Conservation (phyloP, 35 echinoderm and acorn worm genomes). For the Ophiothrix spiculata region DNA sequence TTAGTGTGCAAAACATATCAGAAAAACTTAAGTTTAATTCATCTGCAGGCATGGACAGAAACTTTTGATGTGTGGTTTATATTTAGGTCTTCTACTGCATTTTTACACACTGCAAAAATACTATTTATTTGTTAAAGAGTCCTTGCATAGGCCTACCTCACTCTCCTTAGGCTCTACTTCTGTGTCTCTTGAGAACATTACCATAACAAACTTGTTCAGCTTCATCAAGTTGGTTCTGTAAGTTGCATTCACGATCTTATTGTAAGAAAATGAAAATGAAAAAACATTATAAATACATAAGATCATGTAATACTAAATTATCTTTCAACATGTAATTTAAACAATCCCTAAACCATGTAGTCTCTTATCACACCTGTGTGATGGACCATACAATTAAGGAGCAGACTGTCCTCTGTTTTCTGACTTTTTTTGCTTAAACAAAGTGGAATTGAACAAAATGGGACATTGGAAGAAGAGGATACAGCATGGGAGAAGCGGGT, state of each 20-base stretch:
- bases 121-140: neutral
- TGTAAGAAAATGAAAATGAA: neutral
- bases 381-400: too few relatives aligned
- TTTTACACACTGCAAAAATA: too few relatives aligned
- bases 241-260: constrained; percentile 70
- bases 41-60: neutral
- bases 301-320: too few relatives aligned
- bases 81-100: neutral
- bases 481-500: too few relatives aligned
- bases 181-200: constrained; percentile 83
- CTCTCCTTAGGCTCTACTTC: constrained; percentile 92
- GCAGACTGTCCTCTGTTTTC: too few relatives aligned
- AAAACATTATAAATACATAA: too few relatives aligned
- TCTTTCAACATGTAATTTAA: too few relatives aligned
- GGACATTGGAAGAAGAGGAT: too few relatives aligned
- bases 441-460: too few relatives aligned
- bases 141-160: constrained; percentile 59
- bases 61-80: neutral
- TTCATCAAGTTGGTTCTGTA: constrained; percentile 89
- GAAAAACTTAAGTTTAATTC: neutral
- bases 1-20: neutral
- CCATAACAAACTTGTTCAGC: constrained; percentile 96
- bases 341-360: too few relatives aligned
- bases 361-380: too few relatives aligned
- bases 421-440: too few relatives aligned